Evolutionary conservation across 2,888 invertebrate species (phyloP), one percentile per base, ranked within the genome.

Genomic region (Sesamia inferens): DNA sequence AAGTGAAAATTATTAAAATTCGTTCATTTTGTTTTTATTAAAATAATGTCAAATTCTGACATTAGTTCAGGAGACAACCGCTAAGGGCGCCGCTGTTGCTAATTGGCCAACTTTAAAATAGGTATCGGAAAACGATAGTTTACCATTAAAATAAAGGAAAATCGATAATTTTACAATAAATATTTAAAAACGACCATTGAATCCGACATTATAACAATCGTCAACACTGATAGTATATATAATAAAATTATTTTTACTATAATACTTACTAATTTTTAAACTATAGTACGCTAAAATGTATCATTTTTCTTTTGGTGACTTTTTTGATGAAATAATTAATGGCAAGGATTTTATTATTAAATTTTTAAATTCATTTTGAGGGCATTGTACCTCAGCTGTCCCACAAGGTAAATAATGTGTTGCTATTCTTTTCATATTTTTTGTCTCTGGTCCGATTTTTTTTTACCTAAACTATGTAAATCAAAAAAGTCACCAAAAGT

Each of bases 181-280:
- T 55, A 58, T 64, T 71, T 70, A 58, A 42, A 58, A 69, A 72
- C 31, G 48, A 73, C 59, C 59, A 71, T 59, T 70, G 22, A 79
- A 61, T 77, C 68, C 65, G 61, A 71, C 63, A 54, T 75, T 79
- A 14, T 70, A 77, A 72, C 71, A 74, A 75, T 24, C 64, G 71
- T 75, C 76, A 84, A 77, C 76, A 76, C 86, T 76, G 81, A 78
- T 78, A 84, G 78, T 68, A 59, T 48, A 61, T 82, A 66, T 58
- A 78, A 74, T 84, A 74, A 84, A 84, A 81, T 80, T 76, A 73
- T 72, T 78, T 68, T 68, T 48, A 48, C 68, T 79, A 77, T 65
- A 67, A 42, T 66, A 77, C 51, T 67, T 66, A 47, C 76, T 86
- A 86, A 57, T 58, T 55, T 68, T 71, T 67, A 72, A 85, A 81